Base-by-base conservation (phyloP, 2,888 invertebrate genomes). In the Bombylius discolor region DNA sequence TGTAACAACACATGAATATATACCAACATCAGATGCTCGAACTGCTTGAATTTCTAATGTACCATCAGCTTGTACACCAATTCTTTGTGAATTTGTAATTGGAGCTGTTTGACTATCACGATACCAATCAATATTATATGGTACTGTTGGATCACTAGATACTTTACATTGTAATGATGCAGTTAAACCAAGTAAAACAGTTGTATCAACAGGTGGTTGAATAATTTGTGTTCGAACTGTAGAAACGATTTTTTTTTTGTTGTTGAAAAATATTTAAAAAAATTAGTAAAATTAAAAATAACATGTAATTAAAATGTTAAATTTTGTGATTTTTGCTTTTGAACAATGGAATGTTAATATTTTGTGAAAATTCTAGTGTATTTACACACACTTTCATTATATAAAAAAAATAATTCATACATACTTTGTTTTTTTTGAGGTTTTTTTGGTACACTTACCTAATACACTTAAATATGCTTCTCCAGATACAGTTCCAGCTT, bases 121-220 rank as follows among this genome's bases (percentile, higher is more conserved):
- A 72, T 85, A 89, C 93, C 93, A 94, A 68, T 87, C 85, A 62
- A 92, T 83, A 68, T 88, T 85, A 71, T 83, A 92, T 56, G 87
- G 85, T 48, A 93, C 89, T 61, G 85, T 85, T 50, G 90, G 87
- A 75, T 97, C 96, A 67, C 89, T 89, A 45, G 90, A 89, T 59
- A 97, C 90, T 77, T 90, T 91, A 76, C 98, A 99, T 69, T 92
- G 92, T 62, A 99, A 77, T 49, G 90, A 88, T 13, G 96, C 94
- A 53, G 91, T 93, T 64, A 94, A 87, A 32, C 97, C 96, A 59
- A 97, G 80, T 60, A 97, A 82, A 33, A 95, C 92, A 60, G 87
- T 84, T 34, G 91, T 90, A 71, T 95, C 92, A 60, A 89, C 90
- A 53, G 96, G 96, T 55, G 95, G 94, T 64, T 90, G 89, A 61